A percentile compares a stretch with the other conserved stretches of the same genome.
These are phyloP conservation scores for Vimba vimba DNA, from an alignment of 2,113 vertebrate species.

Conservation along the genomic window DNA sequence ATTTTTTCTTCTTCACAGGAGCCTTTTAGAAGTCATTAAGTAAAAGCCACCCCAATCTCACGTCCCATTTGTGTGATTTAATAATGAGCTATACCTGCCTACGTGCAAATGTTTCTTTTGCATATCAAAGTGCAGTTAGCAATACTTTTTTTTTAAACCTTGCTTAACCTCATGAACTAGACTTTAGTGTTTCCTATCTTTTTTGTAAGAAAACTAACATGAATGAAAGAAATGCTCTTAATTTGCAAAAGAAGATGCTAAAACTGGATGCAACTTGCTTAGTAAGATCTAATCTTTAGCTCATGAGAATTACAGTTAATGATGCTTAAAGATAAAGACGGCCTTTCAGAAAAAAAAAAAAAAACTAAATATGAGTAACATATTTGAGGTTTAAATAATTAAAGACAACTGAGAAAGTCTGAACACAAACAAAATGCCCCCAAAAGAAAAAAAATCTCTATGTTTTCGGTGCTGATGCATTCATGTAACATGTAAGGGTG, in stretches of 20 bases:
- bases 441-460: no score
- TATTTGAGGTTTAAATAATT: no score
- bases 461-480: no score
- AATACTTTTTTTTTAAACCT: neutral
- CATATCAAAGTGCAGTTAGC: slow-evolving; percentile 54
- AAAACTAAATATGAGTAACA: no score
- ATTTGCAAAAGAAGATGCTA: slow-evolving; percentile 74
- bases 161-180: slow-evolving; percentile 13
- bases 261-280: slow-evolving; percentile 78
- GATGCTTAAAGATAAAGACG: slow-evolving; percentile 79
- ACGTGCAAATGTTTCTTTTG: slow-evolving; percentile 65
- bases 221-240: slow-evolving; percentile 63
- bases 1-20: slow-evolving; percentile 72
- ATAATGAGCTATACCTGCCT: slow-evolving; percentile 76
- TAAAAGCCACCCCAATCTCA: slow-evolving; percentile 68
- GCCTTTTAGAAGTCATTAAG: slow-evolving; percentile 76
- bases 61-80: slow-evolving; percentile 67
- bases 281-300: slow-evolving; percentile 74
- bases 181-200: slow-evolving; percentile 40
- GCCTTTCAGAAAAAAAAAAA: slow-evolving; percentile 64
- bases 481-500: no score
- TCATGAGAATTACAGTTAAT: slow-evolving; percentile 77
- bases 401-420: no score
- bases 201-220: slow-evolving; percentile 32
- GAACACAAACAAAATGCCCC: no score